A percentile compares a stretch with the other conserved stretches of the same genome.
Conservation (phyloP, 23 tunicate genomes). For the Aplidium turbinatum region DNA sequence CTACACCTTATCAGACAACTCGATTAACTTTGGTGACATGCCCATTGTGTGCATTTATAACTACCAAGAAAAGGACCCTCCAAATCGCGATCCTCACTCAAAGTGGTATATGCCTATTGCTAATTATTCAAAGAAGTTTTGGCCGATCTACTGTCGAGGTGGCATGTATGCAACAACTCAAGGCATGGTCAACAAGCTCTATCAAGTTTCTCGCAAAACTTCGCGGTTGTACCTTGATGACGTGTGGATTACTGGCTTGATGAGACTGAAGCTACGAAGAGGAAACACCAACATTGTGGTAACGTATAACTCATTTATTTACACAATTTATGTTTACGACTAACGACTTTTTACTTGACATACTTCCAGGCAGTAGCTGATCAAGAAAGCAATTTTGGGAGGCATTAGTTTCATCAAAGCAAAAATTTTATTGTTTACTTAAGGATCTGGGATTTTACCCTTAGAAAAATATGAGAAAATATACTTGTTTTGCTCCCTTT, state of each 20-base stretch:
- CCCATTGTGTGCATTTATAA: slow-evolving; percentile 52
- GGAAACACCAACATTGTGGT: slow-evolving; percentile 13
- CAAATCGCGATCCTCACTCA: slow-evolving; percentile 19
- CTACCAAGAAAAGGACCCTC: slow-evolving; percentile 38
- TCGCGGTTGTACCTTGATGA: slow-evolving; percentile 31
- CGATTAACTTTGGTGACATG: neutral
- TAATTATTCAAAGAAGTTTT: slow-evolving; percentile 18
- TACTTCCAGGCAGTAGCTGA: too few species aligned
- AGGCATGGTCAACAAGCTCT: slow-evolving; percentile 2
- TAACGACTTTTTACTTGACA: too few species aligned
- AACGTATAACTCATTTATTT: too few species aligned
- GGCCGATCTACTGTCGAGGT: slow-evolving; percentile 54
- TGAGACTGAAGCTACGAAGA: slow-evolving; percentile 18
- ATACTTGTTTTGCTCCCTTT: too few species aligned
- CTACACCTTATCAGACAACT: neutral
- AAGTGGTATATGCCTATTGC: slow-evolving; percentile 44
- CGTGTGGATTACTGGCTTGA: slow-evolving; percentile 53
- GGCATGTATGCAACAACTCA: slow-evolving; percentile 30
- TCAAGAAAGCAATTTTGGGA: too few species aligned
- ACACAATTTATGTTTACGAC: too few species aligned
- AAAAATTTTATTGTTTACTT: too few species aligned
- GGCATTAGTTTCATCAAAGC: too few species aligned
- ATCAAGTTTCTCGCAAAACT: slow-evolving; percentile 11
- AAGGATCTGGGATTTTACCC: too few species aligned
- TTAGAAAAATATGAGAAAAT: too few species aligned